A percentile compares a stretch with the other conserved stretches of the same genome.
Evolutionary conservation across 1,140 invertebrate species (phyloP).

Genomic region (Apis cerana): DNA sequence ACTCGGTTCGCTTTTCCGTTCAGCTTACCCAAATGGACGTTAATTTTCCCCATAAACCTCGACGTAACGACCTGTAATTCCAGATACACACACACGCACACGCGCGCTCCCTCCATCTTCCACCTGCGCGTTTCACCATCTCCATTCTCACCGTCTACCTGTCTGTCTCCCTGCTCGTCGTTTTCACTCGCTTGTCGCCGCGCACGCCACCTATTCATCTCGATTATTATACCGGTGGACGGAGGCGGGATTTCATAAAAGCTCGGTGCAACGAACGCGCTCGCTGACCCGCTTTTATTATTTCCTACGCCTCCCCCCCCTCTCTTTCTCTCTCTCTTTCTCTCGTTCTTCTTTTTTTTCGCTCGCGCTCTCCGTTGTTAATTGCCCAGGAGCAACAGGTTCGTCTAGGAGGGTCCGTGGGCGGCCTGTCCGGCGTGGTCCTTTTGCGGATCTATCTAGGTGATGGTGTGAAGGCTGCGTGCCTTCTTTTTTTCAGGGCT

Average conservation of each 20-base stretch:
- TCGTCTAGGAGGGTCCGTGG: slow-evolving; percentile 48
- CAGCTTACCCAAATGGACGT: slow-evolving; percentile 43
- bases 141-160: not conserved
- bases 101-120: not conserved
- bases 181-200: slow-evolving; percentile 3
- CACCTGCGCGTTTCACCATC: slow-evolving; percentile 7
- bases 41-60: slow-evolving; percentile 44
- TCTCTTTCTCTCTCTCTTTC: not conserved
- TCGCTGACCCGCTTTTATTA: slow-evolving; percentile 45
- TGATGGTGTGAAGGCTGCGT: not conserved
- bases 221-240: slow-evolving; percentile 39
- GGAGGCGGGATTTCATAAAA: slow-evolving; percentile 50
- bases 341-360: slow-evolving; percentile 1
- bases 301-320: slow-evolving; percentile 27
- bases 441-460: slow-evolving; percentile 28
- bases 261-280: slow-evolving; percentile 35
- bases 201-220: slow-evolving; percentile 37
- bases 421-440: slow-evolving; percentile 2
- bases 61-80: slow-evolving; percentile 49
- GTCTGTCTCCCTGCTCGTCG: not conserved
- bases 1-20: slow-evolving; percentile 33
- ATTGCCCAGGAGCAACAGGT: slow-evolving; percentile 66
- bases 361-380: slow-evolving; percentile 58
- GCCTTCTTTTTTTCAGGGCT: not conserved
- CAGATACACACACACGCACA: slow-evolving; percentile 18